These are phyloP conservation scores for Hemicordylus capensis DNA, from an alignment of 2,113 vertebrate genomes.

Conservation along the genomic window DNA sequence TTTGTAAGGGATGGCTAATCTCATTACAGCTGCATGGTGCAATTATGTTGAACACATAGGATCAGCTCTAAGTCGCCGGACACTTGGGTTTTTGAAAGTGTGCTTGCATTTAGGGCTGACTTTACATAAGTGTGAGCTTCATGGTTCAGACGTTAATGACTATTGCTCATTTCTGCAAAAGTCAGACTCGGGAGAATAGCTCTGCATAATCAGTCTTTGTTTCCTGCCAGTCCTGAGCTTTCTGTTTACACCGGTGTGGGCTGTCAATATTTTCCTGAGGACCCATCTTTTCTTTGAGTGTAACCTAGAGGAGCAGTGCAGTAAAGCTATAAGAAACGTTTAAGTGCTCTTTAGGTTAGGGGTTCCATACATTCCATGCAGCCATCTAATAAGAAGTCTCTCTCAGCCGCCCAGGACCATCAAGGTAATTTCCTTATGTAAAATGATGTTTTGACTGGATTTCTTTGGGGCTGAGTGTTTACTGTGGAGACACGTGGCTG, in stretches of 20 bases:
- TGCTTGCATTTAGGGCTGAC: constrained; percentile 73
- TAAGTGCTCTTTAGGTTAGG: constrained; percentile 16
- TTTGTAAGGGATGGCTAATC: too few species aligned
- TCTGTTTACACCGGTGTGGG: constrained; percentile 64
- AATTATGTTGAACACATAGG: background rate
- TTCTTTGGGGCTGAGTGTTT: constrained; percentile 42
- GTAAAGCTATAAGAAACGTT: constrained; percentile 20
- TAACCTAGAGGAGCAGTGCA: constrained; percentile 33
- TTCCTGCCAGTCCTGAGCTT: constrained; percentile 19
- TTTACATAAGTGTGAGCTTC: constrained; percentile 67
- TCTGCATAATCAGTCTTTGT: constrained; percentile 60
- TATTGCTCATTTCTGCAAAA: constrained; percentile 70
- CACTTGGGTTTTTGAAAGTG: constrained; percentile 8
- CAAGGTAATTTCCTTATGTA: constrained; percentile 60
- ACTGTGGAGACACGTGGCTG: constrained; percentile 61
- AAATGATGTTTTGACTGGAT: constrained; percentile 65
- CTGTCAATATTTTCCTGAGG: constrained; percentile 46
- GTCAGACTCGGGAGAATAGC: constrained; percentile 58
- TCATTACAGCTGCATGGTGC: background rate
- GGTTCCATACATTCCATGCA: constrained; percentile 23
- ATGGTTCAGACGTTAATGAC: constrained; percentile 62
- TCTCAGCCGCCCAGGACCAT: constrained; percentile 52
- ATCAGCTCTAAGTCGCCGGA: background rate
- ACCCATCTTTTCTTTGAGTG: constrained; percentile 50
- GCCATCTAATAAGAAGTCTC: constrained; percentile 29